Conservation (phyloP, 2,797 vertebrate genomes). For the Lagorchestes hirsutus region DNA sequence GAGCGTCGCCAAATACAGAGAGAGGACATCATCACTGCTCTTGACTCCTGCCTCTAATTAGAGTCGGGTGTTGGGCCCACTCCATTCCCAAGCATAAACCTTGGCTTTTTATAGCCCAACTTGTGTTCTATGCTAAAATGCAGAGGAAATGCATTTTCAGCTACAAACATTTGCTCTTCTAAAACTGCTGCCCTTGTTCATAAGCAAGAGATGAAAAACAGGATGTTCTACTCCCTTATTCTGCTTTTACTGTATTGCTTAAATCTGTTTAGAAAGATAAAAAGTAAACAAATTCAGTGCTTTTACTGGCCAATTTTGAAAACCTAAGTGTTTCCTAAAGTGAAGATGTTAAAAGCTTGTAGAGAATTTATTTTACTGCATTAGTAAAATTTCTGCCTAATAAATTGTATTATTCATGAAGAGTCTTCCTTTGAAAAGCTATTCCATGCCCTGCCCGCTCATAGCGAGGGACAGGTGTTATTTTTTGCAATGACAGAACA, state of each 20-base stretch:
- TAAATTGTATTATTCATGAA: slow-evolving; percentile 6
- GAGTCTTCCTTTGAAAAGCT: slow-evolving; percentile 47
- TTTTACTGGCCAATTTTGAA: slow-evolving; percentile 72
- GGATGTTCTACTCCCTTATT: slow-evolving; percentile 82
- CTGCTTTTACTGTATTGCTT: slow-evolving; percentile 81
- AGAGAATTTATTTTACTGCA: slow-evolving; percentile 48
- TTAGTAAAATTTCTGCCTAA: slow-evolving; percentile 39
- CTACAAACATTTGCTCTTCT: slow-evolving; percentile 80
- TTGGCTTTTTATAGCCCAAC: slow-evolving; percentile 85
- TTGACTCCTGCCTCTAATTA: slow-evolving; percentile 82
- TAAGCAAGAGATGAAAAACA: slow-evolving; percentile 74
- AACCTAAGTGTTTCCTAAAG: slow-evolving; percentile 67
- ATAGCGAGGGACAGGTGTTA: slow-evolving; percentile 9
- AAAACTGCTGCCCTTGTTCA: slow-evolving; percentile 69
- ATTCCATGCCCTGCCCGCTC: neutral
- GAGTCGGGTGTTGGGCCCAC: slow-evolving; percentile 78
- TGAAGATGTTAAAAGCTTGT: slow-evolving; percentile 65
- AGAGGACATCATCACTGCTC: slow-evolving; percentile 65
- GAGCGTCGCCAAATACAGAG: slow-evolving; percentile 68
- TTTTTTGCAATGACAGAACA: neutral
- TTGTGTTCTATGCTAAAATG: slow-evolving; percentile 82
- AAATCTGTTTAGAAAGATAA: slow-evolving; percentile 82
- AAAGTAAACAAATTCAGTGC: slow-evolving; percentile 80
- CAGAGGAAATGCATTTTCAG: slow-evolving; percentile 85
- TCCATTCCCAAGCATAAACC: slow-evolving; percentile 79